A percentile compares a stretch with the other conserved stretches of the same genome.
Conservation (phyloP, 92 coral and sea anemone species). For the Heliopora coerulea region DNA sequence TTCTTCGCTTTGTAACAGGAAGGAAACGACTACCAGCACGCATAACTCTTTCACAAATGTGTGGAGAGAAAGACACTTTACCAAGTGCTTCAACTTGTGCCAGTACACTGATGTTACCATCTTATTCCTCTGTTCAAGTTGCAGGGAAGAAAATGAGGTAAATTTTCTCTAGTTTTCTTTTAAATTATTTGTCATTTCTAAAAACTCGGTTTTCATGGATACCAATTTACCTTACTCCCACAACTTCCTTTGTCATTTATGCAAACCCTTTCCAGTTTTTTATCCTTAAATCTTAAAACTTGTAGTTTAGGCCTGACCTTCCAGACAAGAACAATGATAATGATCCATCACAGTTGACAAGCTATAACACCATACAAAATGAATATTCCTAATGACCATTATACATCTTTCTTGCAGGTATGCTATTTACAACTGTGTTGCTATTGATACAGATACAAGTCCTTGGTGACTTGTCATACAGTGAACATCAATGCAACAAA, state of each 20-base stretch:
- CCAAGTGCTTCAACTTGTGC: slow-evolving; percentile 99
- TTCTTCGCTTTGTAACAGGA: slow-evolving; percentile 95
- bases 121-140: slow-evolving; percentile 69
- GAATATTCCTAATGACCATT: background rate
- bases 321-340: too few relatives aligned
- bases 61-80: slow-evolving; percentile 72
- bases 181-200: too few relatives aligned
- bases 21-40: slow-evolving; percentile 95
- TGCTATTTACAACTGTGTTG: slow-evolving; percentile 93
- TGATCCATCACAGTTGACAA: too few relatives aligned
- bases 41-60: slow-evolving; percentile 85
- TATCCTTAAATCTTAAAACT: too few relatives aligned
- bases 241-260: too few relatives aligned
- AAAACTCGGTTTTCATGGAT: too few relatives aligned
- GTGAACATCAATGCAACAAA: too few relatives aligned
- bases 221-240: too few relatives aligned
- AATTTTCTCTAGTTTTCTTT: background rate
- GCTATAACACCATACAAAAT: too few relatives aligned
- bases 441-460: slow-evolving; percentile 97
- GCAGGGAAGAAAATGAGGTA: slow-evolving; percentile 91
- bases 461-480: slow-evolving; percentile 92
- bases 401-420: slow-evolving; percentile 54
- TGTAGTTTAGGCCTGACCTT: too few relatives aligned
- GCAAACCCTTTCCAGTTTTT: too few relatives aligned
- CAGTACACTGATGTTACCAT: slow-evolving; percentile 85